Evolutionary conservation across 2,888 invertebrate species (phyloP), one percentile per base, ranked within the genome.

Genomic region (Dryobota labecula): DNA sequence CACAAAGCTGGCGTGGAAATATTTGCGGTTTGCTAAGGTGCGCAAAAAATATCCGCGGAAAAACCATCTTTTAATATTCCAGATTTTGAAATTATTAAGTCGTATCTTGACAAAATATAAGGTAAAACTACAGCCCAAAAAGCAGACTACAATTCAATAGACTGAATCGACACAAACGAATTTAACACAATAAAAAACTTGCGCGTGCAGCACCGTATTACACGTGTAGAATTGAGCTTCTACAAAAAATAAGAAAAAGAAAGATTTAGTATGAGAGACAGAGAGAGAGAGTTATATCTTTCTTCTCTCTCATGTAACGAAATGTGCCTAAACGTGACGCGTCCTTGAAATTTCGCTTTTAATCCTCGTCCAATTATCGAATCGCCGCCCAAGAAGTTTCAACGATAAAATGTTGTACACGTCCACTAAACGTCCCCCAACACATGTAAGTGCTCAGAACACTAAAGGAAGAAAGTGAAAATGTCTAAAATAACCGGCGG

Each of bases 401-500:
- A n/a, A n/a, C 47, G 15, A 41, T 38, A 20, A 20, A 58, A 45
- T 13, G 9, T 24, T 30, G 15, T 41, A 47, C 53, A 66, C 5
- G n/a, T 36, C 2, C 24, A 33, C 13, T 36, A 57, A 53, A 62
- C 45, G 57, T 51, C 51, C 27, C 11, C 54, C 47, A 38, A 57
- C 68, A 79, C 43, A 58, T 77, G 73, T 70, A 63, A 65, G 70
- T 36, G 58, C 47, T 72, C 70, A 61, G 63, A 54, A 51, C 74
- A 78, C 41, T 73, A 82, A 82, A 74, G 57, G 77, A 78, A 68
- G 69, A 70, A 81, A 80, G 76, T 68, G 67, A 60, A 54, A 70
- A 71, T 54, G 58, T 70, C 76, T 78, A 78, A 85, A 84, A 86
- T 86, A 86, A 74, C 43, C 70, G 8, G 41, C 68, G 70, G 20